phyloP scores from a whole-genome alignment of 1,140 invertebrate species.

The Drosophila oshimai region DNA sequence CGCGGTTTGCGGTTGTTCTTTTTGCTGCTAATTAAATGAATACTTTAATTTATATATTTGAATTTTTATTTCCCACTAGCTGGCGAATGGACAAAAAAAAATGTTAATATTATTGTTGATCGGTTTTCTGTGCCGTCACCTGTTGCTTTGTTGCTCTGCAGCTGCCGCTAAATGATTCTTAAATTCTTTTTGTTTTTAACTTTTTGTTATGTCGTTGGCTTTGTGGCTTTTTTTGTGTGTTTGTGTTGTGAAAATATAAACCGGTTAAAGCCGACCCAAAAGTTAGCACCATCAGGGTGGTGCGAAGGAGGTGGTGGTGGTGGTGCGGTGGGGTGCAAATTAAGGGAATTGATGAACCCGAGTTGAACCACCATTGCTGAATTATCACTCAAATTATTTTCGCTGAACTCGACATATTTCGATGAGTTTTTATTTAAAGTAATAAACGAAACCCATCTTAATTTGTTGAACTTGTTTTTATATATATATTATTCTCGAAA shows the following conservation, averaged over 20 bases:
- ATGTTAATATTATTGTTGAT: conserved; percentile 32
- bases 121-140: conserved; percentile 47
- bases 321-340: not conserved
- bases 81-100: not conserved
- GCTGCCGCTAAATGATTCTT: conserved; percentile 28
- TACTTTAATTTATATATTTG: conserved; percentile 44
- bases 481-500: not conserved
- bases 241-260: conserved; percentile 56
- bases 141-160: conserved; percentile 53
- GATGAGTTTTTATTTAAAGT: not conserved
- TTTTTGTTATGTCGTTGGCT: conserved; percentile 37
- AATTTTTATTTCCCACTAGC: conserved; percentile 30
- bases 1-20: conserved; percentile 15
- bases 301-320: not conserved
- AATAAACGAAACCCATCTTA: not conserved
- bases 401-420: not conserved
- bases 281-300: conserved; percentile 41
- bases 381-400: not conserved
- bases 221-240: conserved; percentile 40
- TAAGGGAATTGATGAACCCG: conserved; percentile 20
- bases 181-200: conserved; percentile 24
- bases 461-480: not conserved
- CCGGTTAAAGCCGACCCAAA: conserved; percentile 63
- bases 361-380: not conserved
- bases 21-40: conserved; percentile 56